phyloP scores from a whole-genome alignment of 2,113 vertebrate genomes.

The Brachionichthys hirsutus region DNA sequence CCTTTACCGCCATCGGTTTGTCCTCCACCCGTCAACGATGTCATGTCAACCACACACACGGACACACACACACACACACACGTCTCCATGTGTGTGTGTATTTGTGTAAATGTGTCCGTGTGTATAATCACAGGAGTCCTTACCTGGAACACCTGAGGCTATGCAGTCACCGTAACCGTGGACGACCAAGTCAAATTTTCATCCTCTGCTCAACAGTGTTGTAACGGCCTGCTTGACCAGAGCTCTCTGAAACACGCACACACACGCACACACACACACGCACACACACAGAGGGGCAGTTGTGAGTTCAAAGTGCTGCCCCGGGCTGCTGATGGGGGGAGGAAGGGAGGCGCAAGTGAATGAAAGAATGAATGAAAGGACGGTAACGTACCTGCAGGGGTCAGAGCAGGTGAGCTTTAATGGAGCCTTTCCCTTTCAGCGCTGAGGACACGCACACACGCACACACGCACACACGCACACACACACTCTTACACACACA shows the following conservation, averaged over 20 bases:
- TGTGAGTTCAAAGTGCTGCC: constrained; percentile 71
- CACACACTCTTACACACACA: constrained; percentile 22
- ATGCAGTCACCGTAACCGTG: constrained; percentile 10
- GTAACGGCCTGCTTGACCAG: not conserved
- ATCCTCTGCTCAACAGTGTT: constrained; percentile 1
- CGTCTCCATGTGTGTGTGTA: not conserved
- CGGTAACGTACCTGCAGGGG: constrained; percentile 71
- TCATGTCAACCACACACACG: no score
- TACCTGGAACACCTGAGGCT: constrained; percentile 52
- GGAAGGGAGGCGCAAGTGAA: constrained; percentile 44
- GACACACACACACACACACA: constrained; percentile 17
- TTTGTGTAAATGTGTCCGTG: not conserved
- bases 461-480: constrained; percentile 28
- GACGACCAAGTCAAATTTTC: not conserved
- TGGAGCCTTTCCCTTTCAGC: constrained; percentile 75
- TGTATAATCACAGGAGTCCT: constrained; percentile 48
- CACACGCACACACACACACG: constrained; percentile 65
- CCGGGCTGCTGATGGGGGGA: constrained; percentile 46
- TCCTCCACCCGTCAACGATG: no score
- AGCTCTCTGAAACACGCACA: constrained; percentile 5
- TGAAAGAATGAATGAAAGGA: constrained; percentile 65
- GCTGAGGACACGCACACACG: constrained; percentile 31
- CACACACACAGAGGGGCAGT: constrained; percentile 40
- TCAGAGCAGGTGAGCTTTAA: constrained; percentile 75
- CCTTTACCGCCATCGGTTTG: no score